Evolutionary conservation across 2,797 vertebrate species (phyloP).

Genomic region (Melanotaenia pygmaea): DNA sequence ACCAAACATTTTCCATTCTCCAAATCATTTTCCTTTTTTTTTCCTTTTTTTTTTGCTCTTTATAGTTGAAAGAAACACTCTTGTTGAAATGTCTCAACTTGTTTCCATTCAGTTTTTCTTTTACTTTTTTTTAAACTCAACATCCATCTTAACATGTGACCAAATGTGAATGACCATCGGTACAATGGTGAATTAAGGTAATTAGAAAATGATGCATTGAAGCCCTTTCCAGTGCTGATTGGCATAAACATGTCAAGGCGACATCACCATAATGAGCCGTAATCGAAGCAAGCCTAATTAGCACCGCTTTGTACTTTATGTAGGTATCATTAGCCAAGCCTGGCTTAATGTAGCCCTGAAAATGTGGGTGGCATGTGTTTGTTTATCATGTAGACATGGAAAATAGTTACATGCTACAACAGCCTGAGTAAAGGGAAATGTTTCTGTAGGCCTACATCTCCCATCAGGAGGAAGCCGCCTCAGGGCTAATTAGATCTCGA

Average conservation of each 20-base stretch:
- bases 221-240: slow-evolving; percentile 59
- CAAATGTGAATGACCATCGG: slow-evolving; percentile 20
- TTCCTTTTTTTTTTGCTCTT: no score
- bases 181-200: slow-evolving; percentile 60
- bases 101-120: background rate
- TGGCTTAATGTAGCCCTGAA: slow-evolving; percentile 54
- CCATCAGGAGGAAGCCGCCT: slow-evolving; percentile 47
- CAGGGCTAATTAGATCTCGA: slow-evolving; percentile 66
- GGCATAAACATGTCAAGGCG: slow-evolving; percentile 74
- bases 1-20: no score
- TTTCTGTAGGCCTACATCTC: slow-evolving; percentile 45
- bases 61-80: background rate
- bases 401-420: slow-evolving; percentile 79
- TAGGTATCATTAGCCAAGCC: slow-evolving; percentile 79
- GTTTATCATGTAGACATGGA: slow-evolving; percentile 75
- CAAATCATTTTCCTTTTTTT: no score
- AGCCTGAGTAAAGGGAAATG: slow-evolving; percentile 30
- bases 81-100: background rate
- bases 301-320: slow-evolving; percentile 68
- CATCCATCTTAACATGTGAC: slow-evolving; percentile 2
- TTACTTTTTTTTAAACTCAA: background rate
- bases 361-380: slow-evolving; percentile 73
- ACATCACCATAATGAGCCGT: slow-evolving; percentile 74
- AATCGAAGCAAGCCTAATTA: slow-evolving; percentile 78
- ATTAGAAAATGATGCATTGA: slow-evolving; percentile 61